Percentiles rank a stretch among this genome's conserved stretches.
Evolutionary conservation across 2,113 vertebrate genomes (phyloP).

Genomic region (Cnemophilus loriae): DNA sequence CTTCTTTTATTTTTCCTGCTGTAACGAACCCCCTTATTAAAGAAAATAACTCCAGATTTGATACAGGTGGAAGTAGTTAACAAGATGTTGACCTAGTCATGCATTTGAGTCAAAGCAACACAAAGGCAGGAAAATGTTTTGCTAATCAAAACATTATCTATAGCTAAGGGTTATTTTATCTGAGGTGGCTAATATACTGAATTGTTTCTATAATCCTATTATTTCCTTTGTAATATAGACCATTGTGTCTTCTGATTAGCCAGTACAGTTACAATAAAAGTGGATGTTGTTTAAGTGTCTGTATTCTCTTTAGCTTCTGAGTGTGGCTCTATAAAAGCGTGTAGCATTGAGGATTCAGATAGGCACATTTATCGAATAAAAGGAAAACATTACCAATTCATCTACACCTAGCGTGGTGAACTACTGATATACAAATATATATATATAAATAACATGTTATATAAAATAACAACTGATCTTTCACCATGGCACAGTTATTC

Average conservation of each 20-base stretch:
- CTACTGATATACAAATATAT: neutral
- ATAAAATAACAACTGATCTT: neutral
- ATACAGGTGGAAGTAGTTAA: slow-evolving; percentile 36
- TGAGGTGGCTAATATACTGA: slow-evolving; percentile 46
- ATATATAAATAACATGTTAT: neutral
- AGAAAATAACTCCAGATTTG: slow-evolving; percentile 35
- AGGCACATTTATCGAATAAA: neutral
- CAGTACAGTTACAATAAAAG: neutral
- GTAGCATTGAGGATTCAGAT: neutral
- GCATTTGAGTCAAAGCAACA: slow-evolving; percentile 72
- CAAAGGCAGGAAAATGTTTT: slow-evolving; percentile 65
- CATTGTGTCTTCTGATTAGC: neutral
- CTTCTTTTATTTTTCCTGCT: neutral
- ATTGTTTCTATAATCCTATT: neutral
- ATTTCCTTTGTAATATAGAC: slow-evolving; percentile 39
- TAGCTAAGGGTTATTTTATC: slow-evolving; percentile 48
- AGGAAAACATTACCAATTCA: neutral
- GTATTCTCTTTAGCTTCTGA: neutral
- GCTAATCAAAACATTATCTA: slow-evolving; percentile 54
- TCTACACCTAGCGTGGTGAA: neutral
- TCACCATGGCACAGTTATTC: neutral
- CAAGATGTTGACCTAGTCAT: slow-evolving; percentile 36
- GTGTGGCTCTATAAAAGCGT: neutral
- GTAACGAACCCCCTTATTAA: neutral
- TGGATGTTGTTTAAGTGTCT: neutral